A percentile compares a stretch with the other conserved stretches of the same genome.
phyloP scores from a whole-genome alignment of 2,888 invertebrate species.

The Coelinius sp. region DNA sequence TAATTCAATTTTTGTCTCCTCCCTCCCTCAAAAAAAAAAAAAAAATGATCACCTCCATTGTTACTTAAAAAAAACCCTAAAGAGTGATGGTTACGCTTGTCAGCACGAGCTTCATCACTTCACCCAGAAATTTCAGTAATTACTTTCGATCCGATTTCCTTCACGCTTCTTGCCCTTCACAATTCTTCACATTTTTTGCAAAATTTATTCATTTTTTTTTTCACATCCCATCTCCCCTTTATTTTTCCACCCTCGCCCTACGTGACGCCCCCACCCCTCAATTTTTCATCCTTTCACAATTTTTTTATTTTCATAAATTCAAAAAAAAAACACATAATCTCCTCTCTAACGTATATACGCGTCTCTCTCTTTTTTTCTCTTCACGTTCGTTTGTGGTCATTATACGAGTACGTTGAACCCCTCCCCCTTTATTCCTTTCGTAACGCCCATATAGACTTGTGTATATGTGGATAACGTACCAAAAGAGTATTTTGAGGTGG shows the following conservation, averaged over 20 bases:
- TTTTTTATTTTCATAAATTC: conserved; percentile 24
- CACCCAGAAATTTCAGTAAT: conserved; percentile 63
- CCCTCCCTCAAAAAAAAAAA: conserved; percentile 37
- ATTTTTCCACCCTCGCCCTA: conserved; percentile 35
- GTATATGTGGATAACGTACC: conserved; percentile 24
- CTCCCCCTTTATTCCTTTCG: conserved; percentile 49
- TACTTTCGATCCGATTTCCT: conserved; percentile 53
- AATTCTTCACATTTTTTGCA: background rate
- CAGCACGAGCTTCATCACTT: conserved; percentile 67
- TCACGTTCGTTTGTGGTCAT: conserved; percentile 60
- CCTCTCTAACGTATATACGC: conserved; percentile 9
- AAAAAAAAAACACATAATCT: conserved; percentile 19
- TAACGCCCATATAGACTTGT: conserved; percentile 27
- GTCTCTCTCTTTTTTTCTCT: conserved; percentile 47
- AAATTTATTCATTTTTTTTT: conserved; percentile 3
- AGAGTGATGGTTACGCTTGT: conserved; percentile 66
- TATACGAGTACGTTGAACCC: conserved; percentile 60
- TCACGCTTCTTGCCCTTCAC: conserved; percentile 32
- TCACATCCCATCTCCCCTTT: conserved; percentile 1
- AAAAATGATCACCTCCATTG: too few species aligned
- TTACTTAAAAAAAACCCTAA: too few species aligned
- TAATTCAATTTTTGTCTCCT: conserved; percentile 5
- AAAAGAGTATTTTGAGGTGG: conserved; percentile 36
- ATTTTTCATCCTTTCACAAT: conserved; percentile 46
- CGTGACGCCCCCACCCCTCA: conserved; percentile 41